Base-by-base conservation (phyloP, 2,888 invertebrate species). In the Ceriagrion tenellum region DNA sequence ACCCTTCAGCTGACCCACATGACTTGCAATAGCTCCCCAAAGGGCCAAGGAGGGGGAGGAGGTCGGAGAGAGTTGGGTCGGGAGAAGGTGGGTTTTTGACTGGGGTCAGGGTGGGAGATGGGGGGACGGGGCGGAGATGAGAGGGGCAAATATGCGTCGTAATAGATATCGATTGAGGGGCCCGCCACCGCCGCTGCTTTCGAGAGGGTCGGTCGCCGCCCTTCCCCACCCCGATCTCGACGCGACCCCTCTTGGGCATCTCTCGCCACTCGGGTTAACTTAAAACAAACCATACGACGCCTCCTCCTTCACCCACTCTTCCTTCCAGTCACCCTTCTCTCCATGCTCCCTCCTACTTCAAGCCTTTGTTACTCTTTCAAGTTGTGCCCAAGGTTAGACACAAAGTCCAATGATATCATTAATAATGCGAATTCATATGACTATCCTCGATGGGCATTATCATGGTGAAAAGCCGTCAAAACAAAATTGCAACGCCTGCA, bases 131-230 rank as follows among this genome's bases (percentile, higher is more conserved):
- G 47, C 4, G 47, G 47, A 8, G 81, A 81, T 81, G 81, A 81
- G 81, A 93, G 47, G 93, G 69, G 47, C 93, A 40, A 93, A 93
- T 93, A 69, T 93, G 69, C 93, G 93, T 47, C 59, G 69, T 93
- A 93, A 93, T 93, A 93, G 93, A 93, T 93, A 93, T 93, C 93
- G 93, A 93, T 69, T 93, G 93, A 69, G 47, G 81, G 69, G n/a
- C 40, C 91, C 47, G 47, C 47, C 47, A 47, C 47, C 47, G 47
- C 47, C n/a, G 91, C 23, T 59, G 91, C 91, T 40, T 91, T 63
- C 35, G 63, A 91, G 59, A 16, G 89, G 89, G 55, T 12, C 47
- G 55, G 3, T 55, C n/a, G 20, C 88, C 6, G 26, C 81, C 3
- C 23, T 13, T 35, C 81, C 81, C 26, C 81, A n/a, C 13, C 35